Conservation (phyloP, 2,113 vertebrate species). For the Cheilinus undulatus region DNA sequence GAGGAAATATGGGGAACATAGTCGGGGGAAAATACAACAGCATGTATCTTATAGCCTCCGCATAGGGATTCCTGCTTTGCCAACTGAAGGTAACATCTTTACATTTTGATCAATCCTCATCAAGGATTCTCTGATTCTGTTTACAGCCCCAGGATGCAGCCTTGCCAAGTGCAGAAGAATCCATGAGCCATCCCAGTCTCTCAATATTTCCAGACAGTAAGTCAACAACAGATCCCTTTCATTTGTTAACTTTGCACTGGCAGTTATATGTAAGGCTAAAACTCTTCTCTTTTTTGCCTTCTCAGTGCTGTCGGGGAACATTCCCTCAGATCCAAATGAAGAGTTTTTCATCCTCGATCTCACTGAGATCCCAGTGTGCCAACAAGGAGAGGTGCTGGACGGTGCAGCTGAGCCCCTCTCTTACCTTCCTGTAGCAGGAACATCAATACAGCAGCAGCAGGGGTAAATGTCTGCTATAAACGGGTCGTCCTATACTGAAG, state of each 20-base stretch:
- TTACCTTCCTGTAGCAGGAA: conserved; percentile 25
- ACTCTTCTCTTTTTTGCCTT: neutral
- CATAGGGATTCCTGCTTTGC: too few relatives aligned
- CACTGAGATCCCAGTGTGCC: conserved; percentile 73
- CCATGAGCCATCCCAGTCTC: conserved; percentile 13
- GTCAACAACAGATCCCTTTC: conserved; percentile 15
- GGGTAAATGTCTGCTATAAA: conserved; percentile 49
- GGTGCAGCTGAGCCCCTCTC: conserved; percentile 10
- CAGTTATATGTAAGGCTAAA: neutral
- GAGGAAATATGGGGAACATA: too few relatives aligned
- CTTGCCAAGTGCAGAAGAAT: neutral
- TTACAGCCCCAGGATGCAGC: conserved; percentile 35
- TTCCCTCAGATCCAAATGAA: conserved; percentile 69
- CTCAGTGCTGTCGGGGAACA: conserved; percentile 50
- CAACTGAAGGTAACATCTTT: too few relatives aligned
- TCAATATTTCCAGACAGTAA: conserved; percentile 52
- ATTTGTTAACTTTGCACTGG: neutral
- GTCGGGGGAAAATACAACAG: too few relatives aligned
- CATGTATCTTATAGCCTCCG: too few relatives aligned
- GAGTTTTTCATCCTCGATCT: conserved; percentile 82
- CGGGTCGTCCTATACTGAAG: neutral
- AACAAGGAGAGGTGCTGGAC: conserved; percentile 16
- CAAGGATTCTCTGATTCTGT: conserved; percentile 17
- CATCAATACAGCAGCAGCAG: conserved; percentile 31
- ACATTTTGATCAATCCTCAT: neutral